Evolutionary conservation across 2,888 invertebrate genomes (phyloP), one percentile per base, ranked within the genome.

Genomic region (Acrocera orbiculus): DNA sequence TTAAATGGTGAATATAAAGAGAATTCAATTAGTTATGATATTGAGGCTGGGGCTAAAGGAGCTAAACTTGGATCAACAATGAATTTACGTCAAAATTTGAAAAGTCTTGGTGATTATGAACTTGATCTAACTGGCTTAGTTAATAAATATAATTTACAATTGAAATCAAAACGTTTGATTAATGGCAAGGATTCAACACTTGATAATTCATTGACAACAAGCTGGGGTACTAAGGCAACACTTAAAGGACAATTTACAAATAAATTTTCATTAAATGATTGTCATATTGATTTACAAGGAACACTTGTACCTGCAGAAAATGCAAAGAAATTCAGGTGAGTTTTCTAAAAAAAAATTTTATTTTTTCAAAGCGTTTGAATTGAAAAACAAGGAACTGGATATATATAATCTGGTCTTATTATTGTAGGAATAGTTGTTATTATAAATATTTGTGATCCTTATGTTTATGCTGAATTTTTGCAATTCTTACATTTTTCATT

Each of bases 1-100:
- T 42, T 73, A 0, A 69, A 75, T 32, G 67, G 69, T 1, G 67
- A 72, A 42, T 42, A 69, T 0, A 69, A 67, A 4, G 63, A 64
- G 0, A 72, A 70, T 36, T 64, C 64, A 30, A 27, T 75, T 1
- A 63, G 68, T 19, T 54, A 69, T 16, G 70, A 73, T 2, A 32
- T 72, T 0, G 67, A 69, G 40, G 60, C 69, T 1, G 56, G 63
- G 20, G 73, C 73, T 45, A 61, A 64, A 0, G 68, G 73, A 38
- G 67, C 70, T 39, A 68, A 70, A 29, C 58, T 69, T 1, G 63
- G 65, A 2, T 49, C 66, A 0, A 62, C 65, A 30, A 38, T 71
- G 2, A 61, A 63, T 10, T 55, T 58, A 2, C 58, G 64, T 35
- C 46, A 51, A 13, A 57, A 63, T 39, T 51, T 54, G 16, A 61